Evolutionary conservation across 2,888 invertebrate genomes (phyloP).

Genomic region (Pseudanteris insignis): DNA sequence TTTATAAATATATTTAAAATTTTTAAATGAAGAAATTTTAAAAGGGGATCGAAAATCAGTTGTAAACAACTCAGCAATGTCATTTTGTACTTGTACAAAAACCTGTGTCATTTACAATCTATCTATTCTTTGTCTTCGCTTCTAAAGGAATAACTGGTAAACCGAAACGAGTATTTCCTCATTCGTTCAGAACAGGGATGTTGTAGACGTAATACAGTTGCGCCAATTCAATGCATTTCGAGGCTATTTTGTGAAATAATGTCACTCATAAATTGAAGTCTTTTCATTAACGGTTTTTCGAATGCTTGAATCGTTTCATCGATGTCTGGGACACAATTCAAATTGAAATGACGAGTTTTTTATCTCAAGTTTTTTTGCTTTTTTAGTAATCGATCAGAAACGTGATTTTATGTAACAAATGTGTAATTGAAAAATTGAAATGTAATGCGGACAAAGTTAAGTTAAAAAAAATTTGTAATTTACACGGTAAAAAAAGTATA

Average conservation of each 20-base stretch:
- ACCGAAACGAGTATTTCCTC: conserved; percentile 23
- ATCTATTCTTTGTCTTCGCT: conserved; percentile 19
- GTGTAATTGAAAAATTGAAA: no score
- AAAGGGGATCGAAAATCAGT: background rate
- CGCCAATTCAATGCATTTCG: conserved; percentile 15
- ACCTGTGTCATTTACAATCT: conserved; percentile 6
- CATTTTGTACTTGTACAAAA: background rate
- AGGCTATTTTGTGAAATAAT: conserved; percentile 13
- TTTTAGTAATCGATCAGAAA: no score
- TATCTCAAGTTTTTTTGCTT: no score
- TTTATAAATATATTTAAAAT: no score
- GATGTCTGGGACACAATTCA: no score
- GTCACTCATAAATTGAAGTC: conserved; percentile 8
- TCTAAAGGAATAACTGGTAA: conserved; percentile 14
- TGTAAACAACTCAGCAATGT: background rate
- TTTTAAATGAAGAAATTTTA: no score
- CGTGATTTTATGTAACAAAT: no score
- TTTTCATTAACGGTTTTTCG: conserved; percentile 5
- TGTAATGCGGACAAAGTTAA: no score
- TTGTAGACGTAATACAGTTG: conserved; percentile 16
- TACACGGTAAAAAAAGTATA: no score
- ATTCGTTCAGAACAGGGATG: conserved; percentile 20
- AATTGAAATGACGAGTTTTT: no score
- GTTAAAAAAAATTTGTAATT: no score
- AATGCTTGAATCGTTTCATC: background rate